These are phyloP conservation scores for Thelaira solivaga DNA, from an alignment of 2,888 invertebrate genomes.

Conservation along the genomic window DNA sequence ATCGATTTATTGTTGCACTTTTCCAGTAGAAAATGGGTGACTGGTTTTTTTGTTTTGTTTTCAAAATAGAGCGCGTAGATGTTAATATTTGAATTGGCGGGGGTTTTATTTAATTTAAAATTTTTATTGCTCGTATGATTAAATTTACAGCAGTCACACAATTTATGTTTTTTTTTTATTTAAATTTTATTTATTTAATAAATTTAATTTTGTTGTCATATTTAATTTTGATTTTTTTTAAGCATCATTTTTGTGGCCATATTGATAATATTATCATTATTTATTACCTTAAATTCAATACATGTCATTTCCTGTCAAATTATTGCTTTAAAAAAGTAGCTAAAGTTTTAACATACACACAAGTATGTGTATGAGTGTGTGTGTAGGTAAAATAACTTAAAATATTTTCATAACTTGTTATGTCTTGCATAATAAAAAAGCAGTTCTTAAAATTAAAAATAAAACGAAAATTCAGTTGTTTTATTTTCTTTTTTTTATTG, in stretches of 20 bases:
- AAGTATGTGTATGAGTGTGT: neutral
- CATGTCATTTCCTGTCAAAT: constrained; percentile 64
- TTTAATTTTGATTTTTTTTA: constrained; percentile 31
- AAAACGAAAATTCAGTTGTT: constrained; percentile 18
- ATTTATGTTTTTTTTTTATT: constrained; percentile 17
- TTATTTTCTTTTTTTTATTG: neutral
- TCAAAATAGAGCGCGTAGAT: too few species aligned
- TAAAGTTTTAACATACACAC: neutral
- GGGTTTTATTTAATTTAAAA: too few species aligned
- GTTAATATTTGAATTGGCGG: too few species aligned
- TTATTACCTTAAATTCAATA: constrained; percentile 60
- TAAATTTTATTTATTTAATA: neutral
- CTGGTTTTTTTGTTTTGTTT: too few species aligned
- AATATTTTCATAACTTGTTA: constrained; percentile 51
- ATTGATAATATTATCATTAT: constrained; percentile 45
- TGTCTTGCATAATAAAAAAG: constrained; percentile 59
- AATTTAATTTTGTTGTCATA: constrained; percentile 33
- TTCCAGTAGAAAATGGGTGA: too few species aligned
- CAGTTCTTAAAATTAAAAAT: constrained; percentile 50
- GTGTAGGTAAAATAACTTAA: constrained; percentile 7
- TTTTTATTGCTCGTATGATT: too few species aligned
- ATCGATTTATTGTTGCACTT: too few species aligned
- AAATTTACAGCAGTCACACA: too few species aligned
- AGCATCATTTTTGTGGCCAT: constrained; percentile 41
- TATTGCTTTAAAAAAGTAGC: constrained; percentile 5